A percentile compares a stretch with the other conserved stretches of the same genome.
phyloP scores from a whole-genome alignment of 2,888 invertebrate species.

The Calliopum simillimum region DNA sequence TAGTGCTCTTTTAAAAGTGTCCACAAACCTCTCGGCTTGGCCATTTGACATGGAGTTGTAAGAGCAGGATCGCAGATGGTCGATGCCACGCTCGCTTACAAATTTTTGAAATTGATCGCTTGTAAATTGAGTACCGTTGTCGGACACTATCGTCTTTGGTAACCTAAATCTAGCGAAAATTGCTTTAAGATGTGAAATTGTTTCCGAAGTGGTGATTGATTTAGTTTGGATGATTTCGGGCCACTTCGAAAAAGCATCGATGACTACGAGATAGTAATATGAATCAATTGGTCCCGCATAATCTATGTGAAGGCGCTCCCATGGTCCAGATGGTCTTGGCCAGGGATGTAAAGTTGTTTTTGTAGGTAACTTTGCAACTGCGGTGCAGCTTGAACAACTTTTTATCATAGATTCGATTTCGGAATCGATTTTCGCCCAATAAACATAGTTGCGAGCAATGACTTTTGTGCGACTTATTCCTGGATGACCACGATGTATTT shows the following conservation, averaged over 20 bases:
- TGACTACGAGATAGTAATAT: constrained; percentile 55
- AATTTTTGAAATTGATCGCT: constrained; percentile 35
- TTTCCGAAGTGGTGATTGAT: constrained; percentile 39
- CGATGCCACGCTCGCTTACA: constrained; percentile 28
- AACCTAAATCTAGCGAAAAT: constrained; percentile 45
- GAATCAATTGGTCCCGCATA: constrained; percentile 58
- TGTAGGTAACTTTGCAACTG: constrained; percentile 49
- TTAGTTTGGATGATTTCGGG: constrained; percentile 56
- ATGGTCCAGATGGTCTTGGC: constrained; percentile 51
- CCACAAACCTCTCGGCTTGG: constrained; percentile 46
- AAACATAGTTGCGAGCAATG: constrained; percentile 52
- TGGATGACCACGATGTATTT: constrained; percentile 49
- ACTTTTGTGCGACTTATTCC: constrained; percentile 48
- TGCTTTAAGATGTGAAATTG: constrained; percentile 40
- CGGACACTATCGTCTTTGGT: constrained; percentile 34
- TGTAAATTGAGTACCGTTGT: constrained; percentile 38
- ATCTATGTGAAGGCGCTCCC: constrained; percentile 66
- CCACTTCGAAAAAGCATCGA: constrained; percentile 66
- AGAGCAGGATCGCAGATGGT: constrained; percentile 35
- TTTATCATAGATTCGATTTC: constrained; percentile 51
- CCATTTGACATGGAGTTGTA: constrained; percentile 45
- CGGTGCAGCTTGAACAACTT: constrained; percentile 49
- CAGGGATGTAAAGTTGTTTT: constrained; percentile 49
- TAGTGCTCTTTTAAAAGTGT: constrained; percentile 45
- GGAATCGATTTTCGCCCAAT: constrained; percentile 46